Evolutionary conservation across 1,140 invertebrate genomes (phyloP), one percentile per base, ranked within the genome.

Genomic region (Eriosoma lanigerum): DNA sequence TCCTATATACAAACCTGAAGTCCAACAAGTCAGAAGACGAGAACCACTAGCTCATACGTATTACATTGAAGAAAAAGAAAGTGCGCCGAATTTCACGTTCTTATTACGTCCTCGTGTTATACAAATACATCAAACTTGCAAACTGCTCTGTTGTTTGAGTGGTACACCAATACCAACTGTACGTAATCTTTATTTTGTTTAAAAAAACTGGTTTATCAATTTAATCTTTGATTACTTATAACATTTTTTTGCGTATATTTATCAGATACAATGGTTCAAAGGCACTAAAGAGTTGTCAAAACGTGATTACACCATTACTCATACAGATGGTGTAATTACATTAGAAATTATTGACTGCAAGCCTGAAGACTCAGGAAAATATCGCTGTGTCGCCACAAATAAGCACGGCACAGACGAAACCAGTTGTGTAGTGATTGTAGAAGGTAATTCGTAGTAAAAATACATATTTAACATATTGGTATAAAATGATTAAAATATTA

Each of bases 261-360:
- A 44, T 24, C 83, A 91, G 89, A 88, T 92, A 26, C 89, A 89
- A 85, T 93, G 98, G 98, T 96, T 91, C 88, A 98, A 98, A 86
- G 96, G 98, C 85, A 93, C 91, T 32, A 89, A 91, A 80, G 97
- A 98, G 86, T 87, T 99, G 5, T 93, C 91, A 29, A 95, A 94
- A 85, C 93, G 94, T 84, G 94, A 97, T 84, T 97, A 95, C 85
- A 90, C 93, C 32, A 94, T 96, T 90, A 91, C 93, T 0, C 90
- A 94, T 84, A 89, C 94, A 2, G 95, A 97, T 85, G 98, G 97
- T 83, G 96, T 99, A 5, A 93, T 97, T 50, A 96, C 95, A 0
- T 91, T 99, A 87, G 98, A 99, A 89, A 98, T 99, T 81, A 90
- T 95, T 58, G 95, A 96, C 86, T 97, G 96, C 86, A 92, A 93